A percentile compares a stretch with the other conserved stretches of the same genome.
Conservation (phyloP, 1,140 invertebrate species). For the Eciton burchellii region DNA sequence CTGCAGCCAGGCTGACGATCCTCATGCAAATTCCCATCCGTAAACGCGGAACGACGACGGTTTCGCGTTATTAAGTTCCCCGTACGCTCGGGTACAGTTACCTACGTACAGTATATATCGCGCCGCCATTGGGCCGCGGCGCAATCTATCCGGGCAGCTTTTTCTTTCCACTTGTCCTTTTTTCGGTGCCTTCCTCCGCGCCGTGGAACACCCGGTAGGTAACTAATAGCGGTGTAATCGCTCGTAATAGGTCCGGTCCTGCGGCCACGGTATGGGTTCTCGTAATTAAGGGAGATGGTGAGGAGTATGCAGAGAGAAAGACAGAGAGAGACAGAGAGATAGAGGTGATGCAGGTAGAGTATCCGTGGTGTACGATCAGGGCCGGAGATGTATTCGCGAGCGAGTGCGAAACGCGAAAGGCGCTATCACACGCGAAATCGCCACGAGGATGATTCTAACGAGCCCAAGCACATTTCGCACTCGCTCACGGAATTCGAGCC, state of each 20-base stretch:
- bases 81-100: slow-evolving; percentile 60
- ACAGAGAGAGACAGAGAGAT: slow-evolving; percentile 27
- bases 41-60: slow-evolving; percentile 60
- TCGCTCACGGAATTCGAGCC: slow-evolving; percentile 29
- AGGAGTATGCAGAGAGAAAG: slow-evolving; percentile 53
- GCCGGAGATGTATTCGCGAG: slow-evolving; percentile 44
- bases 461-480: slow-evolving; percentile 9
- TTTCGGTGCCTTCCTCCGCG: slow-evolving; percentile 62
- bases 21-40: slow-evolving; percentile 63
- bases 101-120: slow-evolving; percentile 66
- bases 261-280: slow-evolving; percentile 73
- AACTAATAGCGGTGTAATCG: slow-evolving; percentile 82
- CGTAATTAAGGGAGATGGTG: slow-evolving; percentile 70
- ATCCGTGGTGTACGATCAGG: slow-evolving; percentile 20
- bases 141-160: slow-evolving; percentile 71
- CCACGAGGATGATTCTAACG: slow-evolving; percentile 12
- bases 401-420: slow-evolving; percentile 14
- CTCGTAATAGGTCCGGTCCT: slow-evolving; percentile 79
- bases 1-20: slow-evolving; percentile 29
- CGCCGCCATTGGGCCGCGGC: slow-evolving; percentile 67
- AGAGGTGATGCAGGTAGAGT: slow-evolving; percentile 42
- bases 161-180: slow-evolving; percentile 62
- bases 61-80: slow-evolving; percentile 72
- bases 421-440: background rate
- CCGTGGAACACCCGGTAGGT: slow-evolving; percentile 79